Evolutionary conservation across 2,888 invertebrate genomes (phyloP), one percentile per base, ranked within the genome.

Genomic region (Alloscopus bannaensis): DNA sequence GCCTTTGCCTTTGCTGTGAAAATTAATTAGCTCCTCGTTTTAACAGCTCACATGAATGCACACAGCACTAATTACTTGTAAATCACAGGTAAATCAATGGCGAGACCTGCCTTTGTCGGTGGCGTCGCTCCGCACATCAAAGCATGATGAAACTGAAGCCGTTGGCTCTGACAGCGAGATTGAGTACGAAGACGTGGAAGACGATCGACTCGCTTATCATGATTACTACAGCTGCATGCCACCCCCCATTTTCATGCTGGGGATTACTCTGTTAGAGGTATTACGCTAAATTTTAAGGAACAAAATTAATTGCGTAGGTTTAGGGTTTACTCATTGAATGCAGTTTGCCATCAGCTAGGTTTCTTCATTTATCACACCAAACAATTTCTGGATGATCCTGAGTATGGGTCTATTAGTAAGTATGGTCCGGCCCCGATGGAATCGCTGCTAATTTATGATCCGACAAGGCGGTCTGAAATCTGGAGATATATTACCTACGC

Each of bases 401-500:
- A 82, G 85, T 87, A 86, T 86, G 84, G 84, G 16, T 52, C 68
- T 50, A 71, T 84, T 24, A 88, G 88, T 45, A 90, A 89, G 88
- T 90, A 87, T 88, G 91, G 88, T 87, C 92, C 93, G 31, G 95
- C 97, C 0, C 95, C 96, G 0, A 92, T 94, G 40, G 93, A 95
- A 8, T 92, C 92, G 68, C 88, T 93, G 1, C 93, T 97, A 84
- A 95, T 98, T 83, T 98, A 97, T 89, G 93, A 95, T 89, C 98
- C 98, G 0, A 91, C 92, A 80, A 92, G 92, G 87, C 91, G 98
- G 81, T 91, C 93, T 70, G 94, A 99, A 89, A 93, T 93, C 0
- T 99, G 99, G 99, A 91, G 99, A 86, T 99, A 93, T 88, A 86
- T 97, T 60, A 94, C 95, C 0, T 99, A 99, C 88, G 97, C 97